These are phyloP conservation scores for Pentalonia nigronervosa DNA, from an alignment of 1,140 invertebrate species.

Conservation along the genomic window DNA sequence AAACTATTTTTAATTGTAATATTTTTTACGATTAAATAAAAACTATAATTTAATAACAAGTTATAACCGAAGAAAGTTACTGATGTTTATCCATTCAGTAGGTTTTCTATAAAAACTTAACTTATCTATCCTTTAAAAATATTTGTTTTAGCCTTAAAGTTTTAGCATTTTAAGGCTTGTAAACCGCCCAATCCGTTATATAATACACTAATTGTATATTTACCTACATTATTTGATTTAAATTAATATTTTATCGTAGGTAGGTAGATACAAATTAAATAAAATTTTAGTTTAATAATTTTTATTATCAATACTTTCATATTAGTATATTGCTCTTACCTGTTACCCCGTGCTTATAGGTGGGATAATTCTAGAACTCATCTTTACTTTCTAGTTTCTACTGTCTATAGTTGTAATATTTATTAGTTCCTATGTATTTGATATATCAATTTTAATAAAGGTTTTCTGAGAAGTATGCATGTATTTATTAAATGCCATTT, in stretches of 20 bases:
- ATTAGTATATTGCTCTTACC: not conserved
- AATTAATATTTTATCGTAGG: not conserved
- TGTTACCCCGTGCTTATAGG: not conserved
- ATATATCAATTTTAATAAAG: slow-evolving; percentile 10
- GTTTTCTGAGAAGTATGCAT: slow-evolving; percentile 8
- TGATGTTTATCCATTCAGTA: not conserved
- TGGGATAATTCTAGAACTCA: not conserved
- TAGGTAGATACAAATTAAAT: not conserved
- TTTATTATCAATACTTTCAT: slow-evolving; percentile 8
- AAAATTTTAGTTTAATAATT: not conserved
- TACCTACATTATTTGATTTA: not conserved
- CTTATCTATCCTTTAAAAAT: not conserved
- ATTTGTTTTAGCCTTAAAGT: not conserved
- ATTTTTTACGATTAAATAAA: not conserved
- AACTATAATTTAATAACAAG: not conserved
- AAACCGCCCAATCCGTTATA: too few species aligned
- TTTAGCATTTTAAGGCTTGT: not conserved
- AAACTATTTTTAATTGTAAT: not conserved
- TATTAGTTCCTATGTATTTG: not conserved
- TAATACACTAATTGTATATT: not conserved
- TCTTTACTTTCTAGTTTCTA: slow-evolving; percentile 18
- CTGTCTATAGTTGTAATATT: not conserved
- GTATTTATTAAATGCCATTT: not conserved
- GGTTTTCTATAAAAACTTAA: not conserved
- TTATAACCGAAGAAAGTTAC: not conserved